These are phyloP conservation scores for Onychomys arenicola DNA, from an alignment of 2,797 vertebrate species.

Conservation along the genomic window DNA sequence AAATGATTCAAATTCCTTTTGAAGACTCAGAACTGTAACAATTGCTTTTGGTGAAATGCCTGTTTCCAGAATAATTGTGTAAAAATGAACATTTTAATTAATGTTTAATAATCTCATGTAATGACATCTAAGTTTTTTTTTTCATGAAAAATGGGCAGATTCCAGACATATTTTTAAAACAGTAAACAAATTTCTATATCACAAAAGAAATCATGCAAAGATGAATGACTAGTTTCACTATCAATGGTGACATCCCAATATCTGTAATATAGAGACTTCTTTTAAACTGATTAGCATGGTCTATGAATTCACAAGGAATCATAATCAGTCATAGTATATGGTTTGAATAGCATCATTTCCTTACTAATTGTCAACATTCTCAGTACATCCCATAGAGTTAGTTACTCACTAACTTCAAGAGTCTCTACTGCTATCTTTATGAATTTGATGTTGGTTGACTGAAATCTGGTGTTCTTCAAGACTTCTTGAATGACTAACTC, in stretches of 20 bases:
- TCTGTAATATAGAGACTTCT: neutral
- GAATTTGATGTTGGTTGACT: neutral
- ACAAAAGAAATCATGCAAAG: conserved; percentile 12
- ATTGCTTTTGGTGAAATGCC: conserved; percentile 23
- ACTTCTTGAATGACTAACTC: neutral
- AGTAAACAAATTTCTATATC: conserved; percentile 1
- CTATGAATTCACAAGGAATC: neutral
- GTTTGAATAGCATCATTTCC: neutral
- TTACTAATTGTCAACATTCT: neutral
- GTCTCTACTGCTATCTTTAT: neutral
- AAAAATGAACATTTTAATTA: conserved; percentile 47
- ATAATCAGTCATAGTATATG: neutral
- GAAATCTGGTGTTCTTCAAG: neutral
- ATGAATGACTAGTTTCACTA: neutral
- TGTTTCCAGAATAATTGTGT: neutral
- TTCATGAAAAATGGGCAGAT: neutral
- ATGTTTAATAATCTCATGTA: conserved; percentile 7
- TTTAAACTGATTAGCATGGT: conserved; percentile 39
- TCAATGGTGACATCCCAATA: neutral
- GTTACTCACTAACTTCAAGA: neutral
- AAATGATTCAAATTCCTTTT: conserved; percentile 39
- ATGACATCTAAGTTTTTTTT: conserved; percentile 24
- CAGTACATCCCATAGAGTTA: neutral
- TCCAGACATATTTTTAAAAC: conserved; percentile 27
- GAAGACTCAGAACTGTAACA: conserved; percentile 9